Evolutionary conservation across 2,888 invertebrate genomes (phyloP), one percentile per base, ranked within the genome.

Genomic region (Ceriagrion tenellum): DNA sequence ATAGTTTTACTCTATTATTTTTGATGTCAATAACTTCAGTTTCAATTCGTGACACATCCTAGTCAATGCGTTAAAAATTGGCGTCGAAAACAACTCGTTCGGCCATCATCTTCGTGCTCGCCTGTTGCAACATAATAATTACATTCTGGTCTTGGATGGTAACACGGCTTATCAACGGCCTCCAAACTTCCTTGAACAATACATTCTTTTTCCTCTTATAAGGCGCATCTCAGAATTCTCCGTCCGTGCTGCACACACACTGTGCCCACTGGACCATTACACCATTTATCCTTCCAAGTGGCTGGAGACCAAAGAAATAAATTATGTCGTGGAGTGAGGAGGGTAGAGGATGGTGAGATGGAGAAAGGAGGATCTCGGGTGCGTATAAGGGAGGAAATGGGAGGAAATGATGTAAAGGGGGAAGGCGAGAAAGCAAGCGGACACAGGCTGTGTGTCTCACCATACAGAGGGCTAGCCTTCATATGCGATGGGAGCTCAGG

Each of bases 191-290:
- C 18, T 59, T 20, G 59, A 59, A 59, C 2, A 2, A 59, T 59
- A 59, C 6, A 8, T 59, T 59, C 20, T 47, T 59, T 59, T 16
- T 59, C 59, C 47, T n/a, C 47, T 47, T 47, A 4, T 47, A 47
- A 47, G n/a, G n/a, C 26, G 69, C 69, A 69, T 69, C n/a, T 69
- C 26, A 69, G 69, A 10, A 69, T 26, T 88, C 16, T 88, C 40
- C 23, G 20, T 23, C 3, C 90, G n/a, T 55, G 13, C 35, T 30
- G 26, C 91, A 59, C 47, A 47, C 47, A 47, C 59, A 30, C 93
- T 93, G 93, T 93, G 93, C 47, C 93, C 40, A 47, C 47, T 47
- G 93, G 74, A 74, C 93, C 93, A 69, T n/a, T n/a, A 8, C 63
- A 13, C 69, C 69, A 93, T 93, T 93, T 93, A 40, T 93, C 93